These are phyloP conservation scores for Anarhynchus alexandrinus DNA, from an alignment of 2,113 vertebrate genomes.

Conservation along the genomic window DNA sequence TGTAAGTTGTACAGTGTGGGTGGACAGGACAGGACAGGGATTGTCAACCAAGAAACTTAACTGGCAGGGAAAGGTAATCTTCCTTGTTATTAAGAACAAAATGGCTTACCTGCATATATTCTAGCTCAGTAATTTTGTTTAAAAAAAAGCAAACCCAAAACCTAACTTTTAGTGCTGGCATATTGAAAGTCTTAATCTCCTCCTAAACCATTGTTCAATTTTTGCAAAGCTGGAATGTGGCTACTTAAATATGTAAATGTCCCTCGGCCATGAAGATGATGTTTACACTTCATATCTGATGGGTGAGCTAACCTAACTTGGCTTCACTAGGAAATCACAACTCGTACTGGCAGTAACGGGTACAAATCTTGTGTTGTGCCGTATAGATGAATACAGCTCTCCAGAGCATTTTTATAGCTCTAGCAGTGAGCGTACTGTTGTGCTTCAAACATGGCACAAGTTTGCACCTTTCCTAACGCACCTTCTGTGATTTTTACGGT, in stretches of 20 bases:
- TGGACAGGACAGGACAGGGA: not conserved
- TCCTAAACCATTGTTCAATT: not conserved
- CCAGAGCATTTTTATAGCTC: not conserved
- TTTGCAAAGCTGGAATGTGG: not conserved
- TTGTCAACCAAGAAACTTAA: not conserved
- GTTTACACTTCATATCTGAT: not conserved
- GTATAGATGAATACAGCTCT: not conserved
- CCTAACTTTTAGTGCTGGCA: not conserved
- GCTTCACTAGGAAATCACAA: not conserved
- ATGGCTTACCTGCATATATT: not conserved
- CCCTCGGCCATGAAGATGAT: not conserved
- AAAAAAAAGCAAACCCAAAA: too few species aligned
- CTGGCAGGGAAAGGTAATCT: not conserved
- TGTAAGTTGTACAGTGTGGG: not conserved
- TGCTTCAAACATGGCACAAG: not conserved
- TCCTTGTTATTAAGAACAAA: not conserved
- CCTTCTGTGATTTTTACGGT: accelerated
- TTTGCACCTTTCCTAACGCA: not conserved
- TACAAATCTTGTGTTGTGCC: not conserved
- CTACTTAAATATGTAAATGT: accelerated
- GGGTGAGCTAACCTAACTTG: not conserved
- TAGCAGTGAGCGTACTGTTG: not conserved
- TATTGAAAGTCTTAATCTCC: not conserved
- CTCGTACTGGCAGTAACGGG: not conserved
- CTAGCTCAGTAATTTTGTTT: not conserved